Evolutionary conservation across 2,113 vertebrate species (phyloP).

Genomic region (Bettongia penicillata): DNA sequence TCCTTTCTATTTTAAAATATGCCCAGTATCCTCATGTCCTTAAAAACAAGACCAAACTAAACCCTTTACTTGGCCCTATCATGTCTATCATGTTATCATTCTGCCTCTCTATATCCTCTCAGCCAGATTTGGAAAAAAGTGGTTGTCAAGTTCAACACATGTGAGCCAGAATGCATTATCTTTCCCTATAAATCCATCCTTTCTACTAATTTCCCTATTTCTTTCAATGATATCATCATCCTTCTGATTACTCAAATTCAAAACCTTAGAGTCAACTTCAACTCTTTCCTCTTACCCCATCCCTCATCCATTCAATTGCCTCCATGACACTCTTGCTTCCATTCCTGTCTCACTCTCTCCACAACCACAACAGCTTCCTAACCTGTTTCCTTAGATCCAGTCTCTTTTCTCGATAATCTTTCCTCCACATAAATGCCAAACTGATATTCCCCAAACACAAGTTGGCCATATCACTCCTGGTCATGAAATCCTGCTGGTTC

Average conservation of each 20-base stretch:
- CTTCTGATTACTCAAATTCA: not conserved
- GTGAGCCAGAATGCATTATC: not conserved
- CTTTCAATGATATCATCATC: not conserved
- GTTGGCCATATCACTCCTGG: not conserved
- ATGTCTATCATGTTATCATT: too few relatives aligned
- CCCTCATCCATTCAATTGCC: not conserved
- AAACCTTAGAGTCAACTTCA: not conserved
- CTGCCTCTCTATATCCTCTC: too few relatives aligned
- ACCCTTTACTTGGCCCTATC: too few relatives aligned
- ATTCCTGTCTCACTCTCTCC: not conserved
- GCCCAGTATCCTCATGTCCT: not conserved
- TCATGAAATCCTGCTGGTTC: not conserved
- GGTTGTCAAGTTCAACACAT: not conserved
- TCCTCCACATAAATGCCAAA: not conserved
- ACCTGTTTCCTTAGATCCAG: not conserved
- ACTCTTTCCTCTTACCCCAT: not conserved
- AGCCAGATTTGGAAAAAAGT: too few relatives aligned
- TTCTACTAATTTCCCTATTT: not conserved
- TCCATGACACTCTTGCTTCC: not conserved
- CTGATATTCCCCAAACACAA: not conserved
- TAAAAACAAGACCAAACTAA: too few relatives aligned
- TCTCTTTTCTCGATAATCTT: not conserved
- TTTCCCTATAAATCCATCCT: not conserved
- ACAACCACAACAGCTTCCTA: not conserved
- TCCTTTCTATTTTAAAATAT: not conserved